These are phyloP conservation scores for Hexactinellida sp. DNA, from an alignment of 37 sponge, comb jelly and placozoan species.

Conservation along the genomic window DNA sequence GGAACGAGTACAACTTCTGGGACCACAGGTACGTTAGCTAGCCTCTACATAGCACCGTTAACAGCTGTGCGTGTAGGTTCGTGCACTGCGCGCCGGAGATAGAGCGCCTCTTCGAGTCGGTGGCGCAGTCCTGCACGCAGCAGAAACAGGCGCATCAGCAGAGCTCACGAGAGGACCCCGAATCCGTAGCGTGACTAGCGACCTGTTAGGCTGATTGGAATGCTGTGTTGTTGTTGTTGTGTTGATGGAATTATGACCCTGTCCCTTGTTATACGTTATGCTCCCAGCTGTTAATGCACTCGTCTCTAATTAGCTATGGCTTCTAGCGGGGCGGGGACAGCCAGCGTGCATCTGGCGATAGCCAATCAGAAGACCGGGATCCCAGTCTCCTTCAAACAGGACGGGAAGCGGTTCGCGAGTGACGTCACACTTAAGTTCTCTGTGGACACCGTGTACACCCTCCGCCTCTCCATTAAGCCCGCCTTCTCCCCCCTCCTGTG, in stretches of 20 bases:
- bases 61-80: conserved; percentile 35
- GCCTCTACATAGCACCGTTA: not conserved
- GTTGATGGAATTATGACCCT: not conserved
- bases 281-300: too few species aligned
- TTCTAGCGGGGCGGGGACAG: not conserved
- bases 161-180: not conserved
- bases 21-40: conserved; percentile 32
- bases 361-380: not conserved
- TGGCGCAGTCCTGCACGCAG: conserved; percentile 85
- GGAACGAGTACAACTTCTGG: conserved; percentile 92
- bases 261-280: too few species aligned
- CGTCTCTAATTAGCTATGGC: too few species aligned
- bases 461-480: not conserved
- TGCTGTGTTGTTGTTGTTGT: not conserved
- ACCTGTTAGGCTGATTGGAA: not conserved
- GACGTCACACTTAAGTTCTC: not conserved
- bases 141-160: conserved; percentile 61
- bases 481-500: not conserved
- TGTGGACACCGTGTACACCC: not conserved
- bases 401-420: not conserved
- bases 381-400: not conserved
- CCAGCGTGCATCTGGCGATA: not conserved
- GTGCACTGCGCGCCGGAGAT: conserved; percentile 99
- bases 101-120: conserved; percentile 85
- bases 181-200: not conserved